These are phyloP conservation scores for Jacana jacana DNA, from an alignment of 2,113 vertebrate species.

Conservation along the genomic window DNA sequence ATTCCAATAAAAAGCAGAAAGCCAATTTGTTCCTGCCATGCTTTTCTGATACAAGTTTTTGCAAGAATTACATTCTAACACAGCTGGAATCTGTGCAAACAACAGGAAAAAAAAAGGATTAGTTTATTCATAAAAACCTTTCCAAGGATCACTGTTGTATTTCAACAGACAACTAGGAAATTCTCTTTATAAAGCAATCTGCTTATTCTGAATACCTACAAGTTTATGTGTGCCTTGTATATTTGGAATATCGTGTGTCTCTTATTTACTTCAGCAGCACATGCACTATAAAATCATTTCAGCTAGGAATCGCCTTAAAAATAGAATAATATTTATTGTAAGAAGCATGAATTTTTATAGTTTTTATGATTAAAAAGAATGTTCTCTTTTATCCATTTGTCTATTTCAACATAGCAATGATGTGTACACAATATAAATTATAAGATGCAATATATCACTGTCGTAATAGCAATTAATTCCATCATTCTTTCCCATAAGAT, in stretches of 20 bases:
- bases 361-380: constrained; percentile 19
- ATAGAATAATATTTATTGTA: not conserved
- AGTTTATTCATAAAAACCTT: not conserved
- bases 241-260: not conserved
- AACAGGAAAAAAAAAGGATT: not conserved
- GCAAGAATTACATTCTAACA: not conserved
- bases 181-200: not conserved
- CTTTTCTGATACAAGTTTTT: not conserved
- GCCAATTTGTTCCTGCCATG: not conserved
- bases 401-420: constrained; percentile 22
- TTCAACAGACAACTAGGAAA: not conserved
- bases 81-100: not conserved
- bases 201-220: not conserved
- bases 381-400: not conserved
- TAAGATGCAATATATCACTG: constrained; percentile 6
- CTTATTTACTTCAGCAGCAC: not conserved
- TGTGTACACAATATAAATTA: constrained; percentile 39
- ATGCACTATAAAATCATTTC: not conserved
- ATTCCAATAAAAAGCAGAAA: not conserved
- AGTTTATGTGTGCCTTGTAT: not conserved
- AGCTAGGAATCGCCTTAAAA: not conserved
- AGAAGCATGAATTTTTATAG: constrained; percentile 6
- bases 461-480: constrained; percentile 24
- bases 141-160: not conserved
- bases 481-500: constrained; percentile 24